phyloP scores from a whole-genome alignment of 1,140 invertebrate species.

The Oedothorax gibbosus region DNA sequence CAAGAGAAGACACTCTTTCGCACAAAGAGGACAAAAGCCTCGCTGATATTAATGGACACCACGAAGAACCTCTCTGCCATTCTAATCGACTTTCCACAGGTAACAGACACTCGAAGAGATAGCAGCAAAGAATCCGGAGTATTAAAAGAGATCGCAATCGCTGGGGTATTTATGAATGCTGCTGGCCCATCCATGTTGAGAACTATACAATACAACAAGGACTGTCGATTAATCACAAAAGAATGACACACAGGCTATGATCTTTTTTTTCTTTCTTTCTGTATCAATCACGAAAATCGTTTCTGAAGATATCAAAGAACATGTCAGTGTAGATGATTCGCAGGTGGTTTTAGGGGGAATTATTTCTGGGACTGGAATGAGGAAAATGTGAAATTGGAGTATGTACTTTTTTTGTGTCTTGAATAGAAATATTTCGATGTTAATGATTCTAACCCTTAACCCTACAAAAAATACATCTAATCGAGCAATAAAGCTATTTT shows the following conservation, averaged over 20 bases:
- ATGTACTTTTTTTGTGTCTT: too few relatives aligned
- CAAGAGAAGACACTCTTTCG: neutral
- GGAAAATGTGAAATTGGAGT: too few relatives aligned
- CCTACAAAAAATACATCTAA: too few relatives aligned
- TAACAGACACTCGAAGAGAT: conserved; percentile 1
- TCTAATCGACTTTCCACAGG: conserved; percentile 12
- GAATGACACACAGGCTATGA: neutral
- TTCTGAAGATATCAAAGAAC: too few relatives aligned
- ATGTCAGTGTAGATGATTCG: too few relatives aligned
- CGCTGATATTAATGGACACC: conserved; percentile 31
- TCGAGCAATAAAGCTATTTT: too few relatives aligned
- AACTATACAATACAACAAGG: conserved; percentile 25
- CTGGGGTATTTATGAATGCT: conserved; percentile 33
- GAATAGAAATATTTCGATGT: too few relatives aligned
- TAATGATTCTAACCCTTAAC: too few relatives aligned
- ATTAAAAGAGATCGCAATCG: conserved; percentile 41
- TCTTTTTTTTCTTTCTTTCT: conserved; percentile 3
- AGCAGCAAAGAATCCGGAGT: conserved; percentile 37
- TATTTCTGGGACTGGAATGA: too few relatives aligned
- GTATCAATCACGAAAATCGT: neutral
- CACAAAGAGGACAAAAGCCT: conserved; percentile 12
- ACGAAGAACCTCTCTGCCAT: neutral
- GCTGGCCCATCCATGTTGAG: conserved; percentile 20
- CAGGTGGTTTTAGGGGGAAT: too few relatives aligned
- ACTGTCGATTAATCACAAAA: conserved; percentile 34